phyloP scores from a whole-genome alignment of 1,140 invertebrate species.

The Microplitis demolitor region DNA sequence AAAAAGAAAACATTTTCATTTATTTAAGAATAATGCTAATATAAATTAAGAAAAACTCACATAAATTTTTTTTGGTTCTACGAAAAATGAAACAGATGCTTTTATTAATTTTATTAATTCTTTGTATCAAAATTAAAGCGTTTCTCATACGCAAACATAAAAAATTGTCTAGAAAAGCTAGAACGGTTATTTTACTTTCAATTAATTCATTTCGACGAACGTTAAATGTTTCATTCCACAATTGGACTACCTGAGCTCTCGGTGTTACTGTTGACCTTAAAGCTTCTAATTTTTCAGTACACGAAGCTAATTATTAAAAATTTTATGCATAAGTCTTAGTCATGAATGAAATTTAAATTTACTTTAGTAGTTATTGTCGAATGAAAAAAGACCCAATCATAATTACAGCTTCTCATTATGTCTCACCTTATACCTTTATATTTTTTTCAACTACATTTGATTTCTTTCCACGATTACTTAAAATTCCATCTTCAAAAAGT shows the following conservation, averaged over 20 bases:
- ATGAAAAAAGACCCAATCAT: background rate
- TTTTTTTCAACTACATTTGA: background rate
- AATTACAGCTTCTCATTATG: background rate
- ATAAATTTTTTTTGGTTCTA: background rate
- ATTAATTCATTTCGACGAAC: constrained; percentile 1
- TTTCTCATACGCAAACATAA: background rate
- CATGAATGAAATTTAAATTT: background rate
- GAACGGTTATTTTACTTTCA: background rate
- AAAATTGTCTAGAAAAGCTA: background rate
- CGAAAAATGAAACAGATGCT: no score
- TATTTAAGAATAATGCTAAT: background rate
- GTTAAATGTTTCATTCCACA: constrained; percentile 1
- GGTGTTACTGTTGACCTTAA: background rate
- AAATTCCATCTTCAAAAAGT: constrained; percentile 4
- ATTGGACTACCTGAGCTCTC: background rate
- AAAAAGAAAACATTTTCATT: constrained; percentile 1
- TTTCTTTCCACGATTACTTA: background rate
- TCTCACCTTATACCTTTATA: background rate
- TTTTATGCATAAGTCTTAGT: background rate
- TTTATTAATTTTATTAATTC: background rate
- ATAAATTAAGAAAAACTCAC: background rate
- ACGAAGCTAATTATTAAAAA: background rate
- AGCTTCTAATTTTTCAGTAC: background rate
- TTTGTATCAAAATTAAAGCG: background rate
- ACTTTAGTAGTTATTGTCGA: background rate